Evolutionary conservation across 2,113 vertebrate genomes (phyloP).

Genomic region (Gavialis gangeticus): DNA sequence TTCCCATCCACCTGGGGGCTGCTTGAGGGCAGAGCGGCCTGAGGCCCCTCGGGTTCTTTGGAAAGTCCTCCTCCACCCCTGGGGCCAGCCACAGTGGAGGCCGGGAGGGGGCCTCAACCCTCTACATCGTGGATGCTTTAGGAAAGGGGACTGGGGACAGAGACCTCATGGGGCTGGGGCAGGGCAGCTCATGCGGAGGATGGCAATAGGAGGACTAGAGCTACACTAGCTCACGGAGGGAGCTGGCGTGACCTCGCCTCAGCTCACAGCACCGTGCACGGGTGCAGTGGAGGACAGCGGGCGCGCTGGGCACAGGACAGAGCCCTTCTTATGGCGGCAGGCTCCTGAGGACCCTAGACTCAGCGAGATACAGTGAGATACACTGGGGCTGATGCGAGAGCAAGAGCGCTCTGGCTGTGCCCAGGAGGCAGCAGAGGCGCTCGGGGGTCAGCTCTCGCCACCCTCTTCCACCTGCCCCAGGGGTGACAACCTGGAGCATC

Average conservation of each 20-base stretch:
- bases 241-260: not conserved
- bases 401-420: not conserved
- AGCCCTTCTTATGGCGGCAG: not conserved
- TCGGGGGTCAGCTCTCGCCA: not conserved
- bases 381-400: not conserved
- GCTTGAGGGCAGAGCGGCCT: not conserved
- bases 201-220: not conserved
- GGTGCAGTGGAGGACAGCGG: not conserved
- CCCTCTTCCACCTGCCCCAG: not conserved
- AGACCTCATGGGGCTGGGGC: conserved; percentile 4
- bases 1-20: not conserved
- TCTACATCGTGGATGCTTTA: conserved; percentile 1
- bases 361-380: accelerated
- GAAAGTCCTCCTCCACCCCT: not conserved
- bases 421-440: not conserved
- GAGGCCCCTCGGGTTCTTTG: not conserved
- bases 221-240: not conserved
- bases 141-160: not conserved
- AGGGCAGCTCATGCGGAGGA: conserved; percentile 18
- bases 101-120: not conserved
- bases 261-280: not conserved
- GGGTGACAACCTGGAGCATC: not conserved
- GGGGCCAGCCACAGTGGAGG: not conserved
- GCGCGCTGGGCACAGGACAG: not conserved
- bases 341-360: conserved; percentile 10